Conservation (phyloP, 2,888 invertebrate genomes). For the Sminthurinus aureus region DNA sequence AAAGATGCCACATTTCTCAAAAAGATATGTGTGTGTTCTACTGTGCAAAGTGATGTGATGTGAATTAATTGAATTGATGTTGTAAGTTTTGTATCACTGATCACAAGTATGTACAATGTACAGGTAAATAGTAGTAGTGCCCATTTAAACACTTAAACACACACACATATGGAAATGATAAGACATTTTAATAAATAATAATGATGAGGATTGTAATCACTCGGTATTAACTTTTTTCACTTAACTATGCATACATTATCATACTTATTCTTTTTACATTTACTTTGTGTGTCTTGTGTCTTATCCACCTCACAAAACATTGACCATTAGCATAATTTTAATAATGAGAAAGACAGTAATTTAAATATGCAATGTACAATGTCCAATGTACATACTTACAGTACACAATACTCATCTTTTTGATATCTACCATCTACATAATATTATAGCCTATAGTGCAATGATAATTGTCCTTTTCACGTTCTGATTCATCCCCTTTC, state of each 20-base stretch:
- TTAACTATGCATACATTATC: background rate
- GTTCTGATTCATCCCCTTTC: background rate
- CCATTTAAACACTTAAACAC: too few species aligned
- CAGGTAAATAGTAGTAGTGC: background rate
- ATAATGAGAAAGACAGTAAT: background rate
- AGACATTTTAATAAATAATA: conserved; percentile 2
- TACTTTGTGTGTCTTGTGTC: background rate
- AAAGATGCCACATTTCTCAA: background rate
- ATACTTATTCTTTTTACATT: background rate
- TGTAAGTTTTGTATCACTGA: too few species aligned
- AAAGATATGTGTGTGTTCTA: background rate
- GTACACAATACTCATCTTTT: too few species aligned
- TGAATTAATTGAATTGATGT: background rate
- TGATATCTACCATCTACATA: too few species aligned
- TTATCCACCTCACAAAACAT: background rate
- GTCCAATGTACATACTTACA: background rate
- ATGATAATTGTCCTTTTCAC: background rate
- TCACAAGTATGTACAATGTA: too few species aligned
- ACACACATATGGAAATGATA: background rate
- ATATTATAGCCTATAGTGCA: too few species aligned
- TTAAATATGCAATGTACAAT: background rate
- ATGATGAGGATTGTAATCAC: conserved; percentile 7
- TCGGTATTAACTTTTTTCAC: background rate
- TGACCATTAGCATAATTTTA: background rate
- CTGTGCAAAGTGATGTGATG: background rate